Evolutionary conservation across 2,113 vertebrate genomes (phyloP).

Genomic region (Sander vitreus): DNA sequence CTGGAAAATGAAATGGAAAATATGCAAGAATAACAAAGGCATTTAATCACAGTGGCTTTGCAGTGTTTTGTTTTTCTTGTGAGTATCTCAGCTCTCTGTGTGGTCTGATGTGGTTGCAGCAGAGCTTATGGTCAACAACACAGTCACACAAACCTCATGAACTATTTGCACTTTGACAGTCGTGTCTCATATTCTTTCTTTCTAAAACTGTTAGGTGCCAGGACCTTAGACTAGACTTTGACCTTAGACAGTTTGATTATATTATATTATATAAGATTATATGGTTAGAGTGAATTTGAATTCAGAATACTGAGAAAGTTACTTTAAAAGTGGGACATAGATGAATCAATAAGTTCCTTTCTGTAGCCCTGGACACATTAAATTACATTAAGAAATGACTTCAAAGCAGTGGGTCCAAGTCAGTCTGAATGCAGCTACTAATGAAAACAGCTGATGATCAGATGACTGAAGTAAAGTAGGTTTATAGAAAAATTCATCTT

Average conservation of each 20-base stretch:
- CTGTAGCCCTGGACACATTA: background rate
- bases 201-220: background rate
- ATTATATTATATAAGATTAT: too few relatives aligned
- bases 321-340: constrained; percentile 22
- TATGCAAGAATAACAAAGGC: constrained; percentile 49
- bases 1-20: constrained; percentile 32
- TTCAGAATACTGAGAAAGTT: background rate
- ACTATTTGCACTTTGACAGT: constrained; percentile 1
- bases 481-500: background rate
- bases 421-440: background rate
- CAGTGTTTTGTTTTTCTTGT: constrained; percentile 36
- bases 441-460: constrained; percentile 35
- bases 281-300: background rate
- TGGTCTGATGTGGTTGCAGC: constrained; percentile 29
- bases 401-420: constrained; percentile 7
- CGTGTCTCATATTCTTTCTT: background rate
- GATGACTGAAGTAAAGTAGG: constrained; percentile 6
- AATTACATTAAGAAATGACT: constrained; percentile 19
- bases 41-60: constrained; percentile 40
- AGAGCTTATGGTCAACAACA: constrained; percentile 21
- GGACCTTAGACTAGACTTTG: accelerated
- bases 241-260: background rate
- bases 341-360: background rate
- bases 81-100: constrained; percentile 38
- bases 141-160: constrained; percentile 15